A percentile compares a stretch with the other conserved stretches of the same genome.
These are phyloP conservation scores for Seladonia tumulorum DNA, from an alignment of 2,888 invertebrate genomes.

Conservation along the genomic window DNA sequence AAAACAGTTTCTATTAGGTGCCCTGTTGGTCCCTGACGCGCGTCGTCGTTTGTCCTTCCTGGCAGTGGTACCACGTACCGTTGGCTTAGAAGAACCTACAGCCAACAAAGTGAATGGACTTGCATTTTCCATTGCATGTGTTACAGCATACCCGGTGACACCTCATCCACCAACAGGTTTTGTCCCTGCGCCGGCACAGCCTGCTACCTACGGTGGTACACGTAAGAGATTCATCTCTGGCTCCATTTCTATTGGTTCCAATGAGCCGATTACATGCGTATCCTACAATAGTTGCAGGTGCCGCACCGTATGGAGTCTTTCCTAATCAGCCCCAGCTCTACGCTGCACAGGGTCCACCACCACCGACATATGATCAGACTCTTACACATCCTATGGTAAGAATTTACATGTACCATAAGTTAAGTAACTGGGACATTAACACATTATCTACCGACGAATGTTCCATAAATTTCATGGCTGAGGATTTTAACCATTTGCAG, in stretches of 20 bases:
- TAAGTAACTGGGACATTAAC: neutral
- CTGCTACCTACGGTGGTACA: conserved; percentile 82
- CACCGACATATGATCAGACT: conserved; percentile 89
- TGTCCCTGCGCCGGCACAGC: conserved; percentile 82
- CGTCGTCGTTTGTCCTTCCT: conserved; percentile 71
- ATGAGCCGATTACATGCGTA: conserved; percentile 38
- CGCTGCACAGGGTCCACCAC: conserved; percentile 88
- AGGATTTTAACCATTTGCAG: no score
- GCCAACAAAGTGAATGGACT: conserved; percentile 66
- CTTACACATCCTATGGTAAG: conserved; percentile 87
- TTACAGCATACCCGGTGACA: conserved; percentile 84
- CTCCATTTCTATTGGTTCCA: conserved; percentile 18
- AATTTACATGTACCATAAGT: neutral
- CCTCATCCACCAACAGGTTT: conserved; percentile 83
- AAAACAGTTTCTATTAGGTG: neutral
- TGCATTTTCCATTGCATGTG: conserved; percentile 78
- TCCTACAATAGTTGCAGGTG: conserved; percentile 85
- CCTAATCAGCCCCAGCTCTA: conserved; percentile 87
- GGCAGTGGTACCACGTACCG: conserved; percentile 82
- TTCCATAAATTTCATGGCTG: no score
- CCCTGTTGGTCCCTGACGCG: conserved; percentile 42
- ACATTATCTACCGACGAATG: no score
- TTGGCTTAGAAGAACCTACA: conserved; percentile 76
- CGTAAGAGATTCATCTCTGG: conserved; percentile 59
- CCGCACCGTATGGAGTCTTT: conserved; percentile 87